Percentiles rank a stretch among this genome's conserved stretches.
These are phyloP conservation scores for Petrophora chlorosata DNA, from an alignment of 2,888 invertebrate species.

Conservation along the genomic window DNA sequence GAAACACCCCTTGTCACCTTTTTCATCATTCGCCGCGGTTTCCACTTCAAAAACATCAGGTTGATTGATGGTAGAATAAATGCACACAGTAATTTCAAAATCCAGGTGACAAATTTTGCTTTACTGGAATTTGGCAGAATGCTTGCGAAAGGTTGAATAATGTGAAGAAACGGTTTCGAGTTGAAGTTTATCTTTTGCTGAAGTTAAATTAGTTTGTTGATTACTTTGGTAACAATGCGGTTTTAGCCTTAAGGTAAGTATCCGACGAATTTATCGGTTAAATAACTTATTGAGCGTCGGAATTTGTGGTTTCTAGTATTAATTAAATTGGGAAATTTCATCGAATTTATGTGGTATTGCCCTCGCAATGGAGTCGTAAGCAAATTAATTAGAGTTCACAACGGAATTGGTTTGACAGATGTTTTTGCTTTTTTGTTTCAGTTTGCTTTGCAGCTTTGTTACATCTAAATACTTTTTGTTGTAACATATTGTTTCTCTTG, in stretches of 20 bases:
- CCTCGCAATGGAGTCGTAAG: conserved; percentile 17
- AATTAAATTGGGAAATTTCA: conserved; percentile 36
- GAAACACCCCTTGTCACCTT: conserved; percentile 37
- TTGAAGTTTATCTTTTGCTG: conserved; percentile 29
- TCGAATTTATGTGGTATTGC: conserved; percentile 23
- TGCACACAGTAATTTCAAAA: not conserved
- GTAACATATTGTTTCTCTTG: too few species aligned
- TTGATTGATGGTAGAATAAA: conserved; percentile 21
- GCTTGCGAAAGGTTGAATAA: conserved; percentile 4
- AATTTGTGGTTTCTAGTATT: conserved; percentile 49
- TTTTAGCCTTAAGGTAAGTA: conserved; percentile 37
- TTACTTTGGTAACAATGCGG: conserved; percentile 40
- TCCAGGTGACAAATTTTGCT: conserved; percentile 6
- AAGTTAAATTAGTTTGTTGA: conserved; percentile 39
- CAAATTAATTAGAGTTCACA: conserved; percentile 32
- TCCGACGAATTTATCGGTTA: conserved; percentile 51
- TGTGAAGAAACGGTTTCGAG: conserved; percentile 16
- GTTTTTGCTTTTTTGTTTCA: too few species aligned
- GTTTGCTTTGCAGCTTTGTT: too few species aligned
- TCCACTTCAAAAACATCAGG: not conserved
- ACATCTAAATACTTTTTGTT: too few species aligned
- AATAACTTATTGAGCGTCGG: conserved; percentile 45
- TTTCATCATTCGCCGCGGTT: conserved; percentile 22
- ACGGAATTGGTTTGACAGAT: conserved; percentile 30
- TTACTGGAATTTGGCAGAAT: not conserved